phyloP scores from a whole-genome alignment of 1,140 invertebrate genomes.

The Cotesia typhae region DNA sequence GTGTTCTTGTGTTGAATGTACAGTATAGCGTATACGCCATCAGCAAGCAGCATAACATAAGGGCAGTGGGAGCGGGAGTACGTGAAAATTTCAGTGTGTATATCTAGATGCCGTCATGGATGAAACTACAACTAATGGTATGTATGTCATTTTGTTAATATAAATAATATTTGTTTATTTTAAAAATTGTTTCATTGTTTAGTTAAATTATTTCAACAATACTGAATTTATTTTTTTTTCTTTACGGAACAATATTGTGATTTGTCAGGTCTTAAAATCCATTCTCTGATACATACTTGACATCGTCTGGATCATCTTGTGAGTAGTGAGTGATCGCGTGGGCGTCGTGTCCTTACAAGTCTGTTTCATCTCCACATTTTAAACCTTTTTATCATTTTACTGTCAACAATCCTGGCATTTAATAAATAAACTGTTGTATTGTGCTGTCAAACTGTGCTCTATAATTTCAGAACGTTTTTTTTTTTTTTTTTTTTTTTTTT shows the following conservation, averaged over 20 bases:
- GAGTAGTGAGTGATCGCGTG: conserved; percentile 43
- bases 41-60: conserved; percentile 3
- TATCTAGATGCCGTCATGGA: conserved; percentile 58
- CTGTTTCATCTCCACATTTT: conserved; percentile 43
- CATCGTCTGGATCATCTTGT: conserved; percentile 36
- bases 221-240: neutral
- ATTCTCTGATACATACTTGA: conserved; percentile 28
- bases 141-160: conserved; percentile 41
- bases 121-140: conserved; percentile 56
- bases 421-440: neutral
- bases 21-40: neutral
- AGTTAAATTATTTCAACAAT: neutral
- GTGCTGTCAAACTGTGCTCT: neutral
- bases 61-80: conserved; percentile 45
- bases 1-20: conserved; percentile 22
- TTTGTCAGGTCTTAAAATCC: conserved; percentile 6
- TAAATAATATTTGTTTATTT: neutral
- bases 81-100: conserved; percentile 37
- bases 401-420: neutral
- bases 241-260: neutral
- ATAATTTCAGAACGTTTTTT: too few relatives aligned
- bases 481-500: neutral
- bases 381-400: conserved; percentile 31
- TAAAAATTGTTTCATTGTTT: neutral
- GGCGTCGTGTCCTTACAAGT: conserved; percentile 54